phyloP scores from a whole-genome alignment of 2,113 vertebrate species.

The Gila orcuttii region DNA sequence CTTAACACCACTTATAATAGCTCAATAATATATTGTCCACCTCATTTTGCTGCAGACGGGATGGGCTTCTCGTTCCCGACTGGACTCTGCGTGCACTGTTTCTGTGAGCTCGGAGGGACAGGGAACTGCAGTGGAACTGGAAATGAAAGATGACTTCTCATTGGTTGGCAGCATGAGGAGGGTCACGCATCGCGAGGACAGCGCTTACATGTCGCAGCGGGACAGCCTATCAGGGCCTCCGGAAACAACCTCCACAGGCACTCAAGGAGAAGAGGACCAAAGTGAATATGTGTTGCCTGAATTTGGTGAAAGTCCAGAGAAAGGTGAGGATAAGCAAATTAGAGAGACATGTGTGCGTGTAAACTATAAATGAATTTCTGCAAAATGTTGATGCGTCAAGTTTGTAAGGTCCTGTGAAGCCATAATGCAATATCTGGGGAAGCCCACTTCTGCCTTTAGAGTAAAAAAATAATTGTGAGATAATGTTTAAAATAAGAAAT shows the following conservation, averaged over 20 bases:
- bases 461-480: not conserved
- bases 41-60: slow-evolving; percentile 46
- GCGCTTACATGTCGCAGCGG: slow-evolving; percentile 85
- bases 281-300: slow-evolving; percentile 91
- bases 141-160: slow-evolving; percentile 79
- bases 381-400: not conserved
- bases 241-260: slow-evolving; percentile 68
- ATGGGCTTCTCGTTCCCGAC: slow-evolving; percentile 74
- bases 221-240: slow-evolving; percentile 81
- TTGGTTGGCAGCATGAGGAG: slow-evolving; percentile 74
- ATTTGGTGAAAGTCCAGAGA: slow-evolving; percentile 76
- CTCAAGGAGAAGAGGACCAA: slow-evolving; percentile 81
- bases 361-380: not conserved
- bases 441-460: not conserved
- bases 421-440: not conserved
- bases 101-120: slow-evolving; percentile 90
- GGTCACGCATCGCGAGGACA: slow-evolving; percentile 82
- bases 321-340: slow-evolving; percentile 63
- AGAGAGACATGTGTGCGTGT: not conserved
- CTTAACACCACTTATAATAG: not conserved
- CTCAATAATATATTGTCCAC: not conserved
- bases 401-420: not conserved
- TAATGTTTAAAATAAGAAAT: not conserved
- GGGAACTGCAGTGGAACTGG: slow-evolving; percentile 79
- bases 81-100: slow-evolving; percentile 79